Base-by-base conservation (phyloP, 2,113 vertebrate species). In the Neofelis nebulosa region DNA sequence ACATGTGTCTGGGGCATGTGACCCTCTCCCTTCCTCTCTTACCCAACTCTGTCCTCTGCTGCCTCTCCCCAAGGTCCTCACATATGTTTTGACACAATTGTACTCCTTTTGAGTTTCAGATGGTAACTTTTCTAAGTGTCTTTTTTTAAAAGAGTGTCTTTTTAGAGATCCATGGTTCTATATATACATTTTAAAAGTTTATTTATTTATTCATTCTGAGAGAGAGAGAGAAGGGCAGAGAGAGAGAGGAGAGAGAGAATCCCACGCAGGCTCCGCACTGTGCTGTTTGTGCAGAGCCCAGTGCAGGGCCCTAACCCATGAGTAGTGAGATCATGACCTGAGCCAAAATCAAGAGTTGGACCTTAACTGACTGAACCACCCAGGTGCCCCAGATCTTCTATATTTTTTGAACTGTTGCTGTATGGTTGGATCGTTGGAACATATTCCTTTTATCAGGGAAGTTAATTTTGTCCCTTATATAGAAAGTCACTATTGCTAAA, bases 81-180 rank as follows among this genome's bases (percentile, higher is more conserved):
- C 66, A 36, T 41, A 73, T 3, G 23, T n/a, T 86, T 38, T 68
- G 16, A 55, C 52, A 41, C n/a, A 68, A 29, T 74, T 27, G 55
- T 66, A 81, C 76, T 50, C 25, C 71, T 91, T 78, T 74, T 96
- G 50, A 84, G 31, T 65, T 38, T 94, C 38, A 83, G n/a, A 10
- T 29, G 29, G 1, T 18, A 78, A 69, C 7, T 81, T 79, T 48
- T 31, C 50, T 85, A 95, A 78, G 71, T 7, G 0, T 19, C n/a
- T 73, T 89, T 74, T 38, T 83, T 69, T 87, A 0, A 52, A 65
- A 29, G 27, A 71, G 19, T 71, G 33, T 36, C 9, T 73, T 73
- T 45, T 29, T 29, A 76, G 45, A 31, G 41, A 84, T 66, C 33
- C 57, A 61, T 61, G 57, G 57, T 61, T 61, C 57, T 50, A 13